Base-by-base conservation (phyloP, 2,888 invertebrate genomes). In the Drosophila macrospina region DNA sequence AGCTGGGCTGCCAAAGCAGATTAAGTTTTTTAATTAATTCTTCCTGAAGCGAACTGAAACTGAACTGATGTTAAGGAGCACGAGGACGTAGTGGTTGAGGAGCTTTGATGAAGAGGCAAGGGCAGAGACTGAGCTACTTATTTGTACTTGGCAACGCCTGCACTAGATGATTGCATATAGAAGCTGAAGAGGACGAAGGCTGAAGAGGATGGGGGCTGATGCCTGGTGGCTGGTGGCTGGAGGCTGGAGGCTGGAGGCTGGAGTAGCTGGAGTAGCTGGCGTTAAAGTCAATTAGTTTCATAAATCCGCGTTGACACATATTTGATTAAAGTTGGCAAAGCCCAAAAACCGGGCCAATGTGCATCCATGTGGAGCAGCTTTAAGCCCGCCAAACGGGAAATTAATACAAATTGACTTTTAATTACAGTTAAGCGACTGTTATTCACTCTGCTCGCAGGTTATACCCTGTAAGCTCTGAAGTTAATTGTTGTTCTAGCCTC, bases 11-110 rank as follows among this genome's bases (percentile, higher is more conserved):
- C 69, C 74, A 68, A 69, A 71, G 79, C 67, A 74, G 85, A 85
- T 82, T 82, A 82, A 85, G 85, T 85, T 82, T 82, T 85, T 82
- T 85, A 82, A 82, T 82, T 82, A 82, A 85, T 81, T 81, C 81
- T 52, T 67, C 41, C 52, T 61, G 61, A 59, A 60, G 61, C 50
- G 56, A 26, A 16, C 41, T 45, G 69, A 61, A 74, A 66, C 69
- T 55, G 54, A 74, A 42, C 45, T 45, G 50, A 55, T 52, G 57
- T 36, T 45, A n/a, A 45, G 28, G 16, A 42, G 8, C 26, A 32
- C 10, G 28, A 42, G 8, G 34, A 32, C n/a, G 16, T 11, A 28
- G 26, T 41, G 2, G 4, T 6, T 5, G 42, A n/a, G 5, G 1
- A 16, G 11, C n/a, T n/a, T n/a, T n/a, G 56, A 16, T 24, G 24